Evolutionary conservation across 2,888 invertebrate genomes (phyloP).

Genomic region (Muscina levida): DNA sequence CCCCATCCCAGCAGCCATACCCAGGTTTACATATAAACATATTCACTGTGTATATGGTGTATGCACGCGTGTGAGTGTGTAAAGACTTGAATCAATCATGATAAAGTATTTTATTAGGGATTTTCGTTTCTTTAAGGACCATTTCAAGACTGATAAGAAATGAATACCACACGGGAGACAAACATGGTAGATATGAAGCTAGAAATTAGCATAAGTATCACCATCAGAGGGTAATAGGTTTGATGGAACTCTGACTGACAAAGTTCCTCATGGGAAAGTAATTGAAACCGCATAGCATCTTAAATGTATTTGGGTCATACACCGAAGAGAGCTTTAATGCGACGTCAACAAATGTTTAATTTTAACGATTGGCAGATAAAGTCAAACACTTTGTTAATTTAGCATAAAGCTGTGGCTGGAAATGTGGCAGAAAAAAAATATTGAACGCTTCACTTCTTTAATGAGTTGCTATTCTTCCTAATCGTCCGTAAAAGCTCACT

Average conservation of each 20-base stretch:
- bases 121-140: constrained; percentile 30
- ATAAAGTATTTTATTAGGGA: constrained; percentile 42
- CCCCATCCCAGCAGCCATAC: neutral
- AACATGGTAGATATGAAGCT: neutral
- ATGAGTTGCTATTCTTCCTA: constrained; percentile 12
- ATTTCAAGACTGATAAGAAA: constrained; percentile 33
- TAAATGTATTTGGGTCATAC: no score
- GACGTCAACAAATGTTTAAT: no score
- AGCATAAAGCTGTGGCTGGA: no score
- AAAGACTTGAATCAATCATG: constrained; percentile 34
- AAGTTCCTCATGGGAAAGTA: neutral
- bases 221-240: neutral
- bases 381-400: no score
- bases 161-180: neutral
- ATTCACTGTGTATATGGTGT: no score
- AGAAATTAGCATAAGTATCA: constrained; percentile 10
- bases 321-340: no score
- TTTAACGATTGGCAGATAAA: no score
- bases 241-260: no score
- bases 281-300: neutral
- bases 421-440: no score
- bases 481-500: constrained; percentile 55
- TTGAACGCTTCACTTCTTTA: no score
- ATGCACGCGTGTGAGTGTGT: constrained; percentile 4
- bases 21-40: neutral